phyloP scores from a whole-genome alignment of 2,888 invertebrate species.

The Cerastoderma edule region DNA sequence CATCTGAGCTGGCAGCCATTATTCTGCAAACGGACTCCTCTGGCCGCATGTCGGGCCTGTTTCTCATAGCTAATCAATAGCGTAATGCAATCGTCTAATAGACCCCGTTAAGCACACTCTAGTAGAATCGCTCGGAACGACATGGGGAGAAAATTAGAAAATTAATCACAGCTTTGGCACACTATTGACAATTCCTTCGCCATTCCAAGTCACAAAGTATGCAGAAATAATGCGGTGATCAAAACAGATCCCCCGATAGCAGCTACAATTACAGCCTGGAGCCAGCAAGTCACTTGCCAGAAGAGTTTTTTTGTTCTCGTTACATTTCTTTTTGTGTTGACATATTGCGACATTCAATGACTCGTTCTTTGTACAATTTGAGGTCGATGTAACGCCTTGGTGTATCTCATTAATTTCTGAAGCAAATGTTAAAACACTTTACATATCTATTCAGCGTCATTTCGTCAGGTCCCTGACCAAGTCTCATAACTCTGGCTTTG shows the following conservation, averaged over 20 bases:
- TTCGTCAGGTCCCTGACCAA: no score
- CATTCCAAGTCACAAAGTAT: slow-evolving; percentile 6
- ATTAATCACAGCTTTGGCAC: slow-evolving; percentile 57
- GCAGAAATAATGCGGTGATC: slow-evolving; percentile 23
- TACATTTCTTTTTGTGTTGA: no score
- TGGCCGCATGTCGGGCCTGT: background rate
- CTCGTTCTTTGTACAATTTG: no score
- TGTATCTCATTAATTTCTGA: no score
- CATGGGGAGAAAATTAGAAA: slow-evolving; percentile 53
- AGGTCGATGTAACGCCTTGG: no score
- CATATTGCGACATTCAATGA: no score
- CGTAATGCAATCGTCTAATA: slow-evolving; percentile 57
- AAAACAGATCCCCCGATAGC: slow-evolving; percentile 6
- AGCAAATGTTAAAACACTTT: no score
- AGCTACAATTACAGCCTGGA: background rate
- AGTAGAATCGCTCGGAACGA: slow-evolving; percentile 47
- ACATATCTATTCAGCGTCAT: no score
- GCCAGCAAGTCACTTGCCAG: no score
- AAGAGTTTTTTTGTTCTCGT: no score
- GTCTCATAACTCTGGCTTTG: no score
- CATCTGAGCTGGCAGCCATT: no score
- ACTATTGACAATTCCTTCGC: slow-evolving; percentile 52
- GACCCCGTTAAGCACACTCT: slow-evolving; percentile 37
- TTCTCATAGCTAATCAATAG: slow-evolving; percentile 47
- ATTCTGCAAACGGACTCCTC: background rate